Conservation (phyloP, 1,140 invertebrate species). For the Drosophila equinoxialis region DNA sequence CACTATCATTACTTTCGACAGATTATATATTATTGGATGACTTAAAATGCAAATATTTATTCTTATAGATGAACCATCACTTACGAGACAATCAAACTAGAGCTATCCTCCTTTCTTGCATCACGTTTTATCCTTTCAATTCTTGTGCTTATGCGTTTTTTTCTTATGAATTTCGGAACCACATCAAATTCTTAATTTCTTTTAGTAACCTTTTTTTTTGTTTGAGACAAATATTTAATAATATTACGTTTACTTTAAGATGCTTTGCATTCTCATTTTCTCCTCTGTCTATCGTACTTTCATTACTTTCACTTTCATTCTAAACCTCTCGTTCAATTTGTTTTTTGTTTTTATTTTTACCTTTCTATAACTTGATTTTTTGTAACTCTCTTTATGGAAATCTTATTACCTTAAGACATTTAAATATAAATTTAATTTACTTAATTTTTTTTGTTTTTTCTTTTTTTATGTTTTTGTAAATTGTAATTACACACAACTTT, state of each 20-base stretch:
- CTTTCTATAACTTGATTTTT: slow-evolving; percentile 12
- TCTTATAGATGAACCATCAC: neutral
- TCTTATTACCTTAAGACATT: slow-evolving; percentile 30
- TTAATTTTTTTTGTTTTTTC: slow-evolving; percentile 19
- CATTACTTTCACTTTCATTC: slow-evolving; percentile 17
- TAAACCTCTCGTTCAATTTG: slow-evolving; percentile 1
- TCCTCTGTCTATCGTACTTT: slow-evolving; percentile 2
- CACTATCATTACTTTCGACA: too few relatives aligned
- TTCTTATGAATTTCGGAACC: neutral
- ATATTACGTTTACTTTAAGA: slow-evolving; percentile 56
- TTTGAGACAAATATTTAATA: slow-evolving; percentile 44
- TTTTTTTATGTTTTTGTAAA: slow-evolving; percentile 21
- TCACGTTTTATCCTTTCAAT: neutral
- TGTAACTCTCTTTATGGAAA: slow-evolving; percentile 12
- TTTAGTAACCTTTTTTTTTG: slow-evolving; percentile 32
- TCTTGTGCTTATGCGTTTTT: neutral
- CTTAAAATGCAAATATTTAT: too few relatives aligned
- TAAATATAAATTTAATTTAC: slow-evolving; percentile 42
- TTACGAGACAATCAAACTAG: neutral
- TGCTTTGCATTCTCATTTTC: slow-evolving; percentile 58
- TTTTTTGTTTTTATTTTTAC: neutral
- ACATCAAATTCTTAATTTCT: neutral
- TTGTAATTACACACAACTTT: slow-evolving; percentile 39
- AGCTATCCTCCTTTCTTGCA: neutral
- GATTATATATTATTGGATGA: too few relatives aligned